Evolutionary conservation across 2,888 invertebrate genomes (phyloP).

Genomic region (Hermaeophaga mercurialis): DNA sequence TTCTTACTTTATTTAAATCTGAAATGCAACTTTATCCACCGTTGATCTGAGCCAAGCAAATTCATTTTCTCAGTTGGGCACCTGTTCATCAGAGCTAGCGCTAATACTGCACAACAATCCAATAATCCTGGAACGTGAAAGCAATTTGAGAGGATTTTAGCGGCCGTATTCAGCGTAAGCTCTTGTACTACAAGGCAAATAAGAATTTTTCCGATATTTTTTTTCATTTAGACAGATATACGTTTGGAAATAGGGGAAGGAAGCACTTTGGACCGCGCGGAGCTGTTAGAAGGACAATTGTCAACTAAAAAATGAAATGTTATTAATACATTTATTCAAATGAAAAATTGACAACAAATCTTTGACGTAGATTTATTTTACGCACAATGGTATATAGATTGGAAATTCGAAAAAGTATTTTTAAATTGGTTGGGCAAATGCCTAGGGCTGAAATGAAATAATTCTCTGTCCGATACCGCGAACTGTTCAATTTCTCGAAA

Average conservation of each 20-base stretch:
- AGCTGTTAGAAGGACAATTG: background rate
- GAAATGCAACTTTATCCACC: conserved; percentile 10
- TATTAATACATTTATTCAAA: no score
- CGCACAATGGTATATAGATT: no score
- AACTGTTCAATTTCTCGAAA: no score
- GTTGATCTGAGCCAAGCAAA: conserved; percentile 35
- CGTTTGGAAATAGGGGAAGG: conserved; percentile 8
- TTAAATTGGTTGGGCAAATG: no score
- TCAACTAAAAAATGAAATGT: background rate
- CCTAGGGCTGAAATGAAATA: no score
- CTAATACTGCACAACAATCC: conserved; percentile 46
- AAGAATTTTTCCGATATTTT: conserved; percentile 21
- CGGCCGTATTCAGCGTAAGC: conserved; percentile 28
- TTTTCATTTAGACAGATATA: conserved; percentile 18
- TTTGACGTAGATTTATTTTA: no score
- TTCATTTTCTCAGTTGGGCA: conserved; percentile 38
- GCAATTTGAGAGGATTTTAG: conserved; percentile 44
- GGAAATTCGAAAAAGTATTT: no score
- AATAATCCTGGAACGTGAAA: conserved; percentile 44
- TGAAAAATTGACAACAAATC: no score
- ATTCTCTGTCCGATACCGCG: no score
- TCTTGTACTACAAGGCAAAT: conserved; percentile 24
- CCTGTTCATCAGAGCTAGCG: conserved; percentile 41
- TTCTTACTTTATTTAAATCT: conserved; percentile 5
- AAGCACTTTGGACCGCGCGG: background rate